Evolutionary conservation across 1,140 invertebrate species (phyloP).

Genomic region (Stenopsyche tienmushanensis): DNA sequence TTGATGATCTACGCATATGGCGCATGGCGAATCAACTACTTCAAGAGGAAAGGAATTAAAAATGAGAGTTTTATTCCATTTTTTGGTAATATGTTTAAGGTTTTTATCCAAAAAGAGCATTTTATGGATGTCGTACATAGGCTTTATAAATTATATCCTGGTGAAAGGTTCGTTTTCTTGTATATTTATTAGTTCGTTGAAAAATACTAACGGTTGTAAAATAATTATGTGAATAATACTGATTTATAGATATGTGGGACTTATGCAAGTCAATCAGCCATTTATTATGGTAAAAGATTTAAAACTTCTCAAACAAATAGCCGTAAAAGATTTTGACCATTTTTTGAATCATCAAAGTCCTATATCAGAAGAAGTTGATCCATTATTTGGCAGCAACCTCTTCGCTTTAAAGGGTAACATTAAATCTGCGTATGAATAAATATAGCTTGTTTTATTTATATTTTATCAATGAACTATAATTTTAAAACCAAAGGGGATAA

Average conservation of each 20-base stretch:
- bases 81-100: conserved; percentile 12
- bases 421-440: too few relatives aligned
- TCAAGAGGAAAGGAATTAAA: conserved; percentile 18
- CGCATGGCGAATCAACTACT: conserved; percentile 8
- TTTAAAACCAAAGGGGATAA: too few relatives aligned
- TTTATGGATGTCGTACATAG: not conserved
- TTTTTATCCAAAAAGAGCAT: not conserved
- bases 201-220: not conserved
- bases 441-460: too few relatives aligned
- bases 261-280: conserved; percentile 56
- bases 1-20: too few relatives aligned
- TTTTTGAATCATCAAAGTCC: conserved; percentile 60
- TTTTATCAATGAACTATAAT: too few relatives aligned
- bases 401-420: conserved; percentile 56
- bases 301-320: conserved; percentile 61
- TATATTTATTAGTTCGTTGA: not conserved
- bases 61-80: conserved; percentile 1
- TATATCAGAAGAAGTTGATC: conserved; percentile 52
- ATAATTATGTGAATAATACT: not conserved
- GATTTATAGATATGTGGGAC: conserved; percentile 51
- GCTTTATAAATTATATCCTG: conserved; percentile 16
- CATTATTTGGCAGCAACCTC: conserved; percentile 56
- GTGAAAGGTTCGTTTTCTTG: conserved; percentile 40
- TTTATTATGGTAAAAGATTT: conserved; percentile 60
- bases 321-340: conserved; percentile 66